These are phyloP conservation scores for Gymnobelideus leadbeateri DNA, from an alignment of 2,113 vertebrate genomes.

Conservation along the genomic window DNA sequence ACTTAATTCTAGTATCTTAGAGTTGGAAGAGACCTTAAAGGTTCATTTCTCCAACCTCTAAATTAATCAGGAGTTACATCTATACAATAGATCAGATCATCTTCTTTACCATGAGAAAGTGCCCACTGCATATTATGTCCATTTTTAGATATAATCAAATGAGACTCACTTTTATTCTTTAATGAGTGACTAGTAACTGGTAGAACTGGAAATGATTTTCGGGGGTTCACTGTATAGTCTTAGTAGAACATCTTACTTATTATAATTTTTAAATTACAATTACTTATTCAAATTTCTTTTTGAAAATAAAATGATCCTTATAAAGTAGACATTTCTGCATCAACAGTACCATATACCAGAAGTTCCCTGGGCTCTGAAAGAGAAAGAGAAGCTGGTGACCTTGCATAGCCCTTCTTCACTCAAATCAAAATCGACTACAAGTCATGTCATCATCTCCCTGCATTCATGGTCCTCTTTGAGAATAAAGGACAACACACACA, in stretches of 20 bases:
- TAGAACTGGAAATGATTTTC: constrained; percentile 63
- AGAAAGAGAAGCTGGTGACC: no score
- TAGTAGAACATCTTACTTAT: no score
- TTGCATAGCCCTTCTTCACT: no score
- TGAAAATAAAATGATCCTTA: background rate
- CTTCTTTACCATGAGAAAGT: background rate
- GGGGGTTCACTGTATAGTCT: constrained; percentile 2
- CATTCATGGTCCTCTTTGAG: no score
- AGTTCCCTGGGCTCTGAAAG: background rate
- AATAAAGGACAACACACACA: no score
- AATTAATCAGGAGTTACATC: background rate
- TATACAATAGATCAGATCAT: background rate
- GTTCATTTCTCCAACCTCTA: background rate
- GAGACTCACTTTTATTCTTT: constrained; percentile 55
- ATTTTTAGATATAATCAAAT: constrained; percentile 33
- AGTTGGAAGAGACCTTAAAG: background rate
- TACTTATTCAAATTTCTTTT: background rate
- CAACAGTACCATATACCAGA: background rate
- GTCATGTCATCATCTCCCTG: no score
- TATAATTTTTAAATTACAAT: background rate
- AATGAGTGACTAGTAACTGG: background rate
- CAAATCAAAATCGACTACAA: no score
- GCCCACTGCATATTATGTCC: background rate
- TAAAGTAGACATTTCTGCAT: background rate
- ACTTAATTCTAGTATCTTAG: background rate